Base-by-base conservation (phyloP, 2,797 vertebrate species). In the Perodicticus potto region DNA sequence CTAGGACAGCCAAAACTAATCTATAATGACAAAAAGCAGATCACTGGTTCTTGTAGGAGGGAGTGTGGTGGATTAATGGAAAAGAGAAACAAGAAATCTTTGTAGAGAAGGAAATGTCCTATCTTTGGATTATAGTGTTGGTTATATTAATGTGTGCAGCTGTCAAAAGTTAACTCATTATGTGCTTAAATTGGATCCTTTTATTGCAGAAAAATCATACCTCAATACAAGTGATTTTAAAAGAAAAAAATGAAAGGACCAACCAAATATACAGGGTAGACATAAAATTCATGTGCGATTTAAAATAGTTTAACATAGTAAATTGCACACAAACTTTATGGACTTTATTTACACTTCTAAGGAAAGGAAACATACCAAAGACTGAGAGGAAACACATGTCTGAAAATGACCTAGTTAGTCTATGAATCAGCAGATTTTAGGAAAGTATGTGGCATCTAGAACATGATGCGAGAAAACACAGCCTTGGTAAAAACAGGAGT, bases 141-240 rank as follows among this genome's bases (percentile, higher is more conserved):
- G 3, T 74, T 78, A 65, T 2, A 45, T 72, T 65, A 63, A 6
- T 22, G 34, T 16, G 63, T 34, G 77, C 5, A 17, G 43, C 27
- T 72, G 34, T 34, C 22, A 81, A 77, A 72, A 78, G n/a, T 78
- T 65, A 86, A 81, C 37, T 86, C 93, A 74, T 27, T 67, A 23
- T 53, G 40, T 74, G 19, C 13, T 73, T 37, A 93, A 85, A 57
- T 40, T 86, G 25, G 17, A 16, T 77, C 34, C 55, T 70, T 92
- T 74, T 73, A 86, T 49, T 81, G 8, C 25, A 86, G 17, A 14
- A 86, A 93, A 90, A 80, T 53, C 72, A 72, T 57, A 85, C 27
- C 27, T 84, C n/a, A 86, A 85, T 7, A 89, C 37, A 94, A 86
- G 4, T 81, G 27, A 73, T 57, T 91, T 77, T 78, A 23, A 88